Evolutionary conservation across 2,888 invertebrate genomes (phyloP).

Genomic region (Dolichopus griseipennis): DNA sequence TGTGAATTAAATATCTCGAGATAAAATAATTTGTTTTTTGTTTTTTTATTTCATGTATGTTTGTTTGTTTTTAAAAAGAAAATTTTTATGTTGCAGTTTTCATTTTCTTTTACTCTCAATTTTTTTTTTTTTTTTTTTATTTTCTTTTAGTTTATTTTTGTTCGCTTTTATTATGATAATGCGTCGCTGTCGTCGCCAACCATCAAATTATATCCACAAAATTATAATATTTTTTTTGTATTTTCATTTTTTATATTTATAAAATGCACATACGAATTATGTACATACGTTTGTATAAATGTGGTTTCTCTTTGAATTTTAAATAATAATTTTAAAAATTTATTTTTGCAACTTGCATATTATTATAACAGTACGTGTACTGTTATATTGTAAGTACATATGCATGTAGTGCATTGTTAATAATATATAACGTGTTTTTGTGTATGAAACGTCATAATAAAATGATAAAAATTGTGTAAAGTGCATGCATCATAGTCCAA

Average conservation of each 20-base stretch:
- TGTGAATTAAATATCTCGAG: neutral
- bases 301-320: neutral
- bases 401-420: too few relatives aligned
- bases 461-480: neutral
- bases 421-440: too few relatives aligned
- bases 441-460: neutral
- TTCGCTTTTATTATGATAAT: neutral
- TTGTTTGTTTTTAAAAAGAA: neutral
- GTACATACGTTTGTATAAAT: too few relatives aligned
- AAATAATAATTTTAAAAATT: neutral
- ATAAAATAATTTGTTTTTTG: neutral
- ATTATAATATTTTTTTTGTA: too few relatives aligned
- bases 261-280: too few relatives aligned
- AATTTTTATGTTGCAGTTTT: neutral
- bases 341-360: neutral
- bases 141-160: neutral
- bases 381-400: too few relatives aligned
- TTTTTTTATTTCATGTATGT: neutral
- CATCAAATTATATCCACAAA: neutral
- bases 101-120: too few relatives aligned
- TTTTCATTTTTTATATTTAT: too few relatives aligned
- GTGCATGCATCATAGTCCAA: neutral
- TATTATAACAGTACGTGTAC: too few relatives aligned
- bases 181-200: neutral
- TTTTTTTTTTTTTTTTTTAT: too few relatives aligned